Percentiles rank a stretch among this genome's conserved stretches.
Evolutionary conservation across 2,888 invertebrate genomes (phyloP).

Genomic region (Augiades crinisus): DNA sequence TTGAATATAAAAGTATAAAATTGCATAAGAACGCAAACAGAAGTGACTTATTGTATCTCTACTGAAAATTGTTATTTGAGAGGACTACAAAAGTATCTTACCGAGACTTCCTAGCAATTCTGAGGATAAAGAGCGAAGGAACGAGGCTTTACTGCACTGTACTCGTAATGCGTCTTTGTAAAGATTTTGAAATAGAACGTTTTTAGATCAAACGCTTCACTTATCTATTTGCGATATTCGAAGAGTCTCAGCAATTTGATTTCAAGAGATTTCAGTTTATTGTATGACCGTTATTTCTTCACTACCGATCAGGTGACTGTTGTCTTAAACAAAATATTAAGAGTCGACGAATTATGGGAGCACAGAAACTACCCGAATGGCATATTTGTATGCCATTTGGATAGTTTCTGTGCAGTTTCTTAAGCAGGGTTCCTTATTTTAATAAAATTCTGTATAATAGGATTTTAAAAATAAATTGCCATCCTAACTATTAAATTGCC

Average conservation of each 20-base stretch:
- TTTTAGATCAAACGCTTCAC: slow-evolving; percentile 7
- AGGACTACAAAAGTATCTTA: neutral
- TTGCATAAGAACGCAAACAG: slow-evolving; percentile 3
- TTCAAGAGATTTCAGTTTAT: neutral
- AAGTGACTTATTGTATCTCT: neutral
- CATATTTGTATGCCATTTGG: too few relatives aligned
- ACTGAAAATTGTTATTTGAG: slow-evolving; percentile 11
- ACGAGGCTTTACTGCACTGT: slow-evolving; percentile 4
- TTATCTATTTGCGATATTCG: slow-evolving; percentile 7
- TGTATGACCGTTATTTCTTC: neutral
- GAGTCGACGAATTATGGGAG: too few relatives aligned
- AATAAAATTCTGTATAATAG: too few relatives aligned
- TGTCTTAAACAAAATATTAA: too few relatives aligned
- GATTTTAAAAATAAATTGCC: too few relatives aligned
- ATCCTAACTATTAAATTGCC: too few relatives aligned
- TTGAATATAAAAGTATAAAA: neutral
- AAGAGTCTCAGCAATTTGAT: neutral
- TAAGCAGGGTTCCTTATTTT: too few relatives aligned
- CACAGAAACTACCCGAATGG: too few relatives aligned
- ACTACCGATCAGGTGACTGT: too few relatives aligned
- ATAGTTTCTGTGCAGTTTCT: too few relatives aligned
- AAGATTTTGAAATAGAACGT: slow-evolving; percentile 13
- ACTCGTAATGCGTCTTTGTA: slow-evolving; percentile 17
- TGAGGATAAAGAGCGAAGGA: slow-evolving; percentile 1
- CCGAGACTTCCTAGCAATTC: neutral